Evolutionary conservation across 53 echinoderm and acorn worm species (phyloP).

Genomic region (Astropecten irregularis): DNA sequence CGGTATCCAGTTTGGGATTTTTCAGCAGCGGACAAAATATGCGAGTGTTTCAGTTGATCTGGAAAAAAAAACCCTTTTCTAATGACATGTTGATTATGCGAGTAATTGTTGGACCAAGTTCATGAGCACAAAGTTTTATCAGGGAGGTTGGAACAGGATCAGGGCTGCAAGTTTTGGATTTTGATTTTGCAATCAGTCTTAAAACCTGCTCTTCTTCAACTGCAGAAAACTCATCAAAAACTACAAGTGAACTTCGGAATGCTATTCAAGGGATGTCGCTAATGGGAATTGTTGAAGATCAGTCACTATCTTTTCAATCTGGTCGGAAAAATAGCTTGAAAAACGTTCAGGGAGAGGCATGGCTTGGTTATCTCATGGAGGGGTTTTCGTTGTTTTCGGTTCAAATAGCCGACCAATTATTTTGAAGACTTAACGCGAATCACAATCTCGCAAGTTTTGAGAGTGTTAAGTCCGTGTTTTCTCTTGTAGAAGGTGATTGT

Average conservation of each 20-base stretch:
- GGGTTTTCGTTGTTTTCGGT: background rate
- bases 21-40: too few species aligned
- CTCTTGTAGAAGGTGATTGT: slow-evolving; percentile 37
- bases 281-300: slow-evolving; percentile 6
- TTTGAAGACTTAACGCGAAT: slow-evolving; percentile 40
- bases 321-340: slow-evolving; percentile 2
- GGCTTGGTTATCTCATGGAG: slow-evolving; percentile 19
- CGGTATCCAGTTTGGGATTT: too few species aligned
- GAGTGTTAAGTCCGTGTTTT: slow-evolving; percentile 27
- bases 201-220: slow-evolving; percentile 40
- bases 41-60: too few species aligned
- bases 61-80: too few species aligned
- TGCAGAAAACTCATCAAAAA: slow-evolving; percentile 27
- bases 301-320: slow-evolving; percentile 23
- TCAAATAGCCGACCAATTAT: slow-evolving; percentile 37
- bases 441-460: slow-evolving; percentile 42
- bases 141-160: slow-evolving; percentile 55
- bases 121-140: slow-evolving; percentile 46
- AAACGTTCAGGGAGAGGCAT: slow-evolving; percentile 38
- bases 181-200: slow-evolving; percentile 22
- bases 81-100: too few species aligned
- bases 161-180: slow-evolving; percentile 30
- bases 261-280: background rate
- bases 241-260: slow-evolving; percentile 1
- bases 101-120: slow-evolving; percentile 34